Evolutionary conservation across 2,113 vertebrate species (phyloP).

Genomic region (Thamnophis sirtalis): DNA sequence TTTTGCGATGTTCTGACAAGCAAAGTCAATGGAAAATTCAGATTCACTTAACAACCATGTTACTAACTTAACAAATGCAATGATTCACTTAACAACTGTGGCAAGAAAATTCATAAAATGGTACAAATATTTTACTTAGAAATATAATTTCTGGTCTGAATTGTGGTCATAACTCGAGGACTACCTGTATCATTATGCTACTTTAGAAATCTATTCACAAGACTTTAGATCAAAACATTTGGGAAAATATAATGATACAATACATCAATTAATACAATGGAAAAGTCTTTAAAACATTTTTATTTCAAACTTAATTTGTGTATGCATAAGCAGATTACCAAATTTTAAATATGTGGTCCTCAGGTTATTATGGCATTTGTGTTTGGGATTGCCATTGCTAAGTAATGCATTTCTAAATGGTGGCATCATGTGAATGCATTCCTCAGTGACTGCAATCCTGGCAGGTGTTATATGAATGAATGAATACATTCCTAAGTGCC

Average conservation of each 20-base stretch:
- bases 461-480: background rate
- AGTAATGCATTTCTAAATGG: background rate
- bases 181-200: background rate
- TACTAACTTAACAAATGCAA: too few species aligned
- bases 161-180: too few species aligned
- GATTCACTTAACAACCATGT: too few species aligned
- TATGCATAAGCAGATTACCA: background rate
- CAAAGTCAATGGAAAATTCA: too few species aligned
- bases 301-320: background rate
- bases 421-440: background rate
- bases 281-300: background rate
- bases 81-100: too few species aligned
- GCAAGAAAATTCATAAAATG: too few species aligned
- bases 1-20: too few species aligned
- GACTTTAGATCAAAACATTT: background rate
- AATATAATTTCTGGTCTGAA: too few species aligned
- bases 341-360: background rate
- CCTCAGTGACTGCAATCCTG: background rate
- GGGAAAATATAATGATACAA: background rate
- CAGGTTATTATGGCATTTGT: background rate
- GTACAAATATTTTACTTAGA: too few species aligned
- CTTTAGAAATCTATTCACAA: background rate
- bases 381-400: background rate
- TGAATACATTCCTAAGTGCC: background rate
- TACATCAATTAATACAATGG: background rate